These are phyloP conservation scores for Pelodytes ibericus DNA, from an alignment of 2,797 vertebrate genomes.

Conservation along the genomic window DNA sequence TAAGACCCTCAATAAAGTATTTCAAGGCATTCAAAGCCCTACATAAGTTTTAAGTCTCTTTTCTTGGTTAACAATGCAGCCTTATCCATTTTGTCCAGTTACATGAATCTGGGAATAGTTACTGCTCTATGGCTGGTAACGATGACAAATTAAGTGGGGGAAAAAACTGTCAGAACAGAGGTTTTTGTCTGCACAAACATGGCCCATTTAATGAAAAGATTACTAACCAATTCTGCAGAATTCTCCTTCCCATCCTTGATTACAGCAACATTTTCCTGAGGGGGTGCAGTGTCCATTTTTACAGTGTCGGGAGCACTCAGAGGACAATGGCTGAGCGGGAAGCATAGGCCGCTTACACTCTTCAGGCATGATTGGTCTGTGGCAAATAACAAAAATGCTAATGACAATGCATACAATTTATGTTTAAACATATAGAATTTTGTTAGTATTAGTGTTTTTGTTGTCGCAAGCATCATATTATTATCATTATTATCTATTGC, in stretches of 20 bases:
- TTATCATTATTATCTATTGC: no score
- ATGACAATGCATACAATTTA: neutral
- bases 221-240: constrained; percentile 91
- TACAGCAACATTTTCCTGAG: constrained; percentile 93
- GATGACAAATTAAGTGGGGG: constrained; percentile 41
- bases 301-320: constrained; percentile 91
- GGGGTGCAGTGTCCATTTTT: constrained; percentile 95
- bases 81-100: constrained; percentile 35
- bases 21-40: constrained; percentile 7
- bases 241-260: constrained; percentile 92
- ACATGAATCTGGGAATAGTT: constrained; percentile 37
- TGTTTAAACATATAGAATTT: neutral
- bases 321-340: constrained; percentile 85
- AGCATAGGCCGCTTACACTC: constrained; percentile 87
- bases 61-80: constrained; percentile 23
- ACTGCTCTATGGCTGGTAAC: constrained; percentile 14
- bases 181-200: constrained; percentile 10
- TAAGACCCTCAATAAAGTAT: constrained; percentile 14
- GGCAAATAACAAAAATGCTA: constrained; percentile 7
- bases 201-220: constrained; percentile 42
- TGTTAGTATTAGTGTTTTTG: no score
- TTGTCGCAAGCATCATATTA: no score
- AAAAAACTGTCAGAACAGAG: neutral
- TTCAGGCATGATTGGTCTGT: constrained; percentile 87
- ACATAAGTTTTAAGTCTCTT: constrained; percentile 18